phyloP scores from a whole-genome alignment of 2,797 vertebrate genomes.

The Galago senegalensis region DNA sequence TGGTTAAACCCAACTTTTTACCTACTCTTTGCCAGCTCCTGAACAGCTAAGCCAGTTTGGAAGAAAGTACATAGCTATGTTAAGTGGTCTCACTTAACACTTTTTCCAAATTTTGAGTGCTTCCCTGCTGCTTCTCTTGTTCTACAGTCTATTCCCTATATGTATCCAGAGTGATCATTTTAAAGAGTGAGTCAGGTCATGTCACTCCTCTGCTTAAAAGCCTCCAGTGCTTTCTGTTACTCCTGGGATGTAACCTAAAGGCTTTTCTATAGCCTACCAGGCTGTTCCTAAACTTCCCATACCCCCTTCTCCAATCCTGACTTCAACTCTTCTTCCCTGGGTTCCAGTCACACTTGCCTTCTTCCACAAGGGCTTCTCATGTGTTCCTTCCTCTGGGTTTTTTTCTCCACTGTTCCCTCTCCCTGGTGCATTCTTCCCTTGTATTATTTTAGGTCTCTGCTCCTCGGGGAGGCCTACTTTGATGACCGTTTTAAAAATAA shows the following conservation, averaged over 20 bases:
- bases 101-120: not conserved
- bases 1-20: not conserved
- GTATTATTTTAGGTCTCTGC: not conserved
- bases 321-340: not conserved
- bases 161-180: not conserved
- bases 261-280: not conserved
- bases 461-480: not conserved
- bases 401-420: not conserved
- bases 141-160: not conserved
- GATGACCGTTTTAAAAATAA: not conserved
- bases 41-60: not conserved
- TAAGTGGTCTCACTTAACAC: not conserved
- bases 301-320: not conserved
- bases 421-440: not conserved
- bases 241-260: not conserved
- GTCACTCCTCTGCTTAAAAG: not conserved
- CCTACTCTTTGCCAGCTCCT: not conserved
- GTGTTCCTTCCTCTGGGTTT: not conserved
- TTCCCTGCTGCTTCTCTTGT: not conserved
- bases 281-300: not conserved
- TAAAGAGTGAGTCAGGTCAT: not conserved
- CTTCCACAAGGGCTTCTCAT: not conserved
- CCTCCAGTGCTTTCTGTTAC: not conserved
- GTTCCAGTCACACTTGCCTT: not conserved
- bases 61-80: not conserved